Conservation (phyloP, 1,140 invertebrate genomes). For the Panagrolaimus sp. region DNA sequence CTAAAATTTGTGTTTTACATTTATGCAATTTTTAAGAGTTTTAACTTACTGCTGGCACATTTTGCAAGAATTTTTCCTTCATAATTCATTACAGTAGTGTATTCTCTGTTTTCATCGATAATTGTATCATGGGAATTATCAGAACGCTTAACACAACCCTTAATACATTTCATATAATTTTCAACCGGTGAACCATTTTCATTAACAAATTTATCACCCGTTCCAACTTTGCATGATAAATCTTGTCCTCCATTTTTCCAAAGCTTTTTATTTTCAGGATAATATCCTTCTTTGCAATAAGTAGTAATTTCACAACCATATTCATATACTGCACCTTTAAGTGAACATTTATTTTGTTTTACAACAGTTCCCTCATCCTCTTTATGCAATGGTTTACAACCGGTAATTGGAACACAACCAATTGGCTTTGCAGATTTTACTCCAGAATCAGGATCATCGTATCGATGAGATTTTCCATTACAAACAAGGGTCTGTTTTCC, state of each 20-base stretch:
- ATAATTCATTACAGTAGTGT: slow-evolving; percentile 8
- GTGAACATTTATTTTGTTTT: neutral
- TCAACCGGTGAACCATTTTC: neutral
- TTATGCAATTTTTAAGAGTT: neutral
- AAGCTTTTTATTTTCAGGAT: neutral
- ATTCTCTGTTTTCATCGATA: slow-evolving; percentile 12
- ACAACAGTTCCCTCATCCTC: neutral
- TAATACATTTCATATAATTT: neutral
- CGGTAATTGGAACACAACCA: neutral
- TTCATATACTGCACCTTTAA: neutral
- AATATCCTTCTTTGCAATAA: neutral
- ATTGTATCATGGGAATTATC: neutral
- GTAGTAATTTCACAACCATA: neutral
- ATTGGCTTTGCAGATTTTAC: neutral
- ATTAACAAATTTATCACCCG: neutral
- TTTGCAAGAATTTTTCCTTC: neutral
- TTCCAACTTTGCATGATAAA: neutral
- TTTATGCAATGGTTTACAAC: neutral
- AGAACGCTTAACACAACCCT: neutral
- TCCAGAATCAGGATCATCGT: slow-evolving; percentile 6
- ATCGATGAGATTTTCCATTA: neutral
- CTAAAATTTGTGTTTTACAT: neutral
- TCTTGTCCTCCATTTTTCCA: neutral
- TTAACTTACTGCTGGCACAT: slow-evolving; percentile 10
- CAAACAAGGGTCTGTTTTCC: slow-evolving; percentile 1